Conservation (phyloP, 1,140 invertebrate species). For the Metaphire vulgaris region DNA sequence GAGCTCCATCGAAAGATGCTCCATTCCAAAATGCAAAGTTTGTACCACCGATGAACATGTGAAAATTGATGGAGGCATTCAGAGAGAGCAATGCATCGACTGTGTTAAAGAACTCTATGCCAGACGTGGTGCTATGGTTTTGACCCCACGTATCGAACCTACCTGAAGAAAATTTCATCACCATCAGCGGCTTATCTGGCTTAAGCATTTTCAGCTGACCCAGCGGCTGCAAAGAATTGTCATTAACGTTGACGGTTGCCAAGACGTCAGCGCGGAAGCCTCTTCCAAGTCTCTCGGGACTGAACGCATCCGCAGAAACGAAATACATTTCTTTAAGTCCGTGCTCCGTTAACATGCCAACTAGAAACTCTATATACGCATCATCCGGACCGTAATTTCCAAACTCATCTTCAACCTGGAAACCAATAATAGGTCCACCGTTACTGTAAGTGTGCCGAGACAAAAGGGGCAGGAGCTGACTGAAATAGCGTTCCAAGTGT, state of each 20-base stretch:
- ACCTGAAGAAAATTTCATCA: conserved; percentile 59
- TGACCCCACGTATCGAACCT: conserved; percentile 57
- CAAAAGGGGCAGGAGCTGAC: conserved; percentile 55
- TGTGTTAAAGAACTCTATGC: background rate
- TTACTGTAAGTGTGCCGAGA: conserved; percentile 56
- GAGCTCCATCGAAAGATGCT: conserved; percentile 33
- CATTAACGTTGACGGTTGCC: background rate
- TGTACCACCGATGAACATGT: conserved; percentile 59
- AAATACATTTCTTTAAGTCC: conserved; percentile 49
- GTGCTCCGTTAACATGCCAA: conserved; percentile 31
- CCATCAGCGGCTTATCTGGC: conserved; percentile 55
- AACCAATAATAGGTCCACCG: conserved; percentile 69
- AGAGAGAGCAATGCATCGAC: conserved; percentile 39
- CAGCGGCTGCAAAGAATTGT: conserved; percentile 40
- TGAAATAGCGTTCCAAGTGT: conserved; percentile 59
- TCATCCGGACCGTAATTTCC: conserved; percentile 1
- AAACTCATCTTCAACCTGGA: conserved; percentile 56
- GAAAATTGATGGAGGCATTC: conserved; percentile 58
- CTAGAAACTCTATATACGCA: conserved; percentile 7
- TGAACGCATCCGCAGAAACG: conserved; percentile 48
- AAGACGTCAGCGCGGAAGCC: background rate
- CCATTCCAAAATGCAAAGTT: conserved; percentile 62
- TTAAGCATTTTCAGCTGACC: conserved; percentile 50
- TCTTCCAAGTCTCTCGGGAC: conserved; percentile 25
- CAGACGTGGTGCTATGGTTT: conserved; percentile 24